These are phyloP conservation scores for Beaufortia kweichowensis DNA, from an alignment of 2,113 vertebrate genomes.

Conservation along the genomic window DNA sequence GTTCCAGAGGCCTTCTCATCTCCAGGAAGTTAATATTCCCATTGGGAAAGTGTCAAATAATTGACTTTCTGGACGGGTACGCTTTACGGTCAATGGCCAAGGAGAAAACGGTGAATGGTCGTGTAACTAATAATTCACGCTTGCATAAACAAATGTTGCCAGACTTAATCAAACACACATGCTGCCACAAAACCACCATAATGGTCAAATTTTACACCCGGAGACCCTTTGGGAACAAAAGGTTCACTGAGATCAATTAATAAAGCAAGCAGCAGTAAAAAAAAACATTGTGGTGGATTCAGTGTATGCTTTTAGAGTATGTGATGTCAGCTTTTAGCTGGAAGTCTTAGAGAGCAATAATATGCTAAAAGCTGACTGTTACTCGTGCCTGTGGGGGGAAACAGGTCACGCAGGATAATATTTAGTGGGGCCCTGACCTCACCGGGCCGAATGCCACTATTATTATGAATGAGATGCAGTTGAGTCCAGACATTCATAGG, in stretches of 20 bases:
- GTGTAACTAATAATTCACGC: not conserved
- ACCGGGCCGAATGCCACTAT: slow-evolving; percentile 41
- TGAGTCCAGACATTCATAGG: slow-evolving; percentile 32
- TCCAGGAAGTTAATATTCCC: slow-evolving; percentile 50
- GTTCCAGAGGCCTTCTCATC: slow-evolving; percentile 54
- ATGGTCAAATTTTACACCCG: slow-evolving; percentile 15
- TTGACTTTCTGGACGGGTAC: slow-evolving; percentile 58
- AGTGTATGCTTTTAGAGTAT: not conserved
- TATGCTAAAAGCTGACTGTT: slow-evolving; percentile 18
- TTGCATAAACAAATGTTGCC: slow-evolving; percentile 15
- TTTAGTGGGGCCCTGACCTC: slow-evolving; percentile 34
- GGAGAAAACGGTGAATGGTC: slow-evolving; percentile 12
- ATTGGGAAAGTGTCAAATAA: slow-evolving; percentile 57
- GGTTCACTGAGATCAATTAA: slow-evolving; percentile 13
- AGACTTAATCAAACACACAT: slow-evolving; percentile 31
- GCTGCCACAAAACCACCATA: slow-evolving; percentile 4
- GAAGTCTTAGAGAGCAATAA: slow-evolving; percentile 14
- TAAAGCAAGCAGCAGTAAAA: slow-evolving; percentile 1
- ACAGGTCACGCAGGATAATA: slow-evolving; percentile 18
- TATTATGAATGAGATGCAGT: slow-evolving; percentile 49
- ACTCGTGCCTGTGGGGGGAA: not conserved
- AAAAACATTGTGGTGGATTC: not conserved
- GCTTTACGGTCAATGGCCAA: not conserved
- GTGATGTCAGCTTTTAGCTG: not conserved
- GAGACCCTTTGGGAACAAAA: slow-evolving; percentile 7